Percentiles rank a stretch among this genome's conserved stretches.
phyloP scores from a whole-genome alignment of 2,888 invertebrate species.

The Ariolimax columbianus region DNA sequence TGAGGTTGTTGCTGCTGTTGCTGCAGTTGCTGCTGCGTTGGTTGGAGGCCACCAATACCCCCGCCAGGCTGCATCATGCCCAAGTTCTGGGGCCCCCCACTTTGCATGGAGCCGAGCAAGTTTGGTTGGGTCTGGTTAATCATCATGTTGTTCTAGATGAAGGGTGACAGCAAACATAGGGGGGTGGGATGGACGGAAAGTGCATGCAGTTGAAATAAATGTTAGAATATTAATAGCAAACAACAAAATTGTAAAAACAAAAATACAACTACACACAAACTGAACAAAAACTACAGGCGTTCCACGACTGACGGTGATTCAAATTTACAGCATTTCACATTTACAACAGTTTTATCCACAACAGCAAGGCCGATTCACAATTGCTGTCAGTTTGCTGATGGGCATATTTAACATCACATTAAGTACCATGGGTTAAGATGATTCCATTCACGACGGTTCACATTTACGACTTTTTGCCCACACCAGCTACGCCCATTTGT shows the following conservation, averaged over 20 bases:
- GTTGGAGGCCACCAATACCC: conserved; percentile 15
- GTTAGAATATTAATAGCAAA: conserved; percentile 14
- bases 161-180: conserved; percentile 14
- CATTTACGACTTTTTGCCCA: too few species aligned
- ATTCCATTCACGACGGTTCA: too few species aligned
- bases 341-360: too few species aligned
- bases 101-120: conserved; percentile 45
- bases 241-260: neutral
- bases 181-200: neutral
- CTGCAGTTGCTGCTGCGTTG: conserved; percentile 45
- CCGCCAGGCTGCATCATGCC: conserved; percentile 49
- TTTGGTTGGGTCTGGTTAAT: neutral
- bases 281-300: too few species aligned
- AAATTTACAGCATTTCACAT: too few species aligned
- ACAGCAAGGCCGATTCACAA: too few species aligned
- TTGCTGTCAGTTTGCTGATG: too few species aligned
- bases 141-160: conserved; percentile 34
- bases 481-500: too few species aligned
- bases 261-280: too few species aligned
- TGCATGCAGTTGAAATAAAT: conserved; percentile 30
- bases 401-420: too few species aligned
- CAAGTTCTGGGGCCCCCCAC: conserved; percentile 41
- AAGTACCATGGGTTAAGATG: too few species aligned
- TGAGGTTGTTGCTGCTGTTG: conserved; percentile 53
- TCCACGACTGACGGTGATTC: too few species aligned